Base-by-base conservation (phyloP, 2,888 invertebrate genomes). In the Apodemia mormo region DNA sequence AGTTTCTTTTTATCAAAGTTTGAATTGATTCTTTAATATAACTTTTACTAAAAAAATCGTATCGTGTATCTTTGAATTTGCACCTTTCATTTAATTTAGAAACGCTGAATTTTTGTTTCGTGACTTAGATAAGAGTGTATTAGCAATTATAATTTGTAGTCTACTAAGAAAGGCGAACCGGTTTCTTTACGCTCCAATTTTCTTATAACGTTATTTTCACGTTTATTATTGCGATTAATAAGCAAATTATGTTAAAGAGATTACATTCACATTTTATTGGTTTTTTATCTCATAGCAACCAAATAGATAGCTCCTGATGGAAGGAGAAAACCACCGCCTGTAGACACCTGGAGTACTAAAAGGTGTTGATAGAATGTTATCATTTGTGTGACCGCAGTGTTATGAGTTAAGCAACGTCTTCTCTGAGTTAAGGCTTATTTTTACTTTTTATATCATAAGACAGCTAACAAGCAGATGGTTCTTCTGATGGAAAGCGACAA, bases 41-140 rank as follows among this genome's bases (percentile, higher is more conserved):
- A 58, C 30, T 10, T 9, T 12, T 29, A 29, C n/a, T 58, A 58
- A 7, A 9, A 58, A 30, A 58, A 29, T 22, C 7, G 2, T 10
- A 9, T 29, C 29, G 58, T 30, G 30, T 30, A 58, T 30, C 30
- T 10, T 58, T 12, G 10, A 58, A 58, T 58, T 58, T 58, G 58
- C 58, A 58, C 30, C 22, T 56, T 37, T 56, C 37, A 7, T 56
- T 33, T 12, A 67, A 54, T 37, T 54, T 54, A 58, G 56, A 33
- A 12, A 58, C 58, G 58, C 30, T 58, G 45, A 58, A 58, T 54
- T 54, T 30, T 58, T 40, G 52, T 54, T 67, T 67, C 56, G 56
- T 68, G 67, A 67, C 54, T 61, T 66, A 68, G 56, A 74, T 74
- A 71, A 68, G 72, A 72, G 65, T 71, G 64, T 71, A 70, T 45